Conservation (phyloP, 2,113 vertebrate genomes). For the Lophura nycthemera region DNA sequence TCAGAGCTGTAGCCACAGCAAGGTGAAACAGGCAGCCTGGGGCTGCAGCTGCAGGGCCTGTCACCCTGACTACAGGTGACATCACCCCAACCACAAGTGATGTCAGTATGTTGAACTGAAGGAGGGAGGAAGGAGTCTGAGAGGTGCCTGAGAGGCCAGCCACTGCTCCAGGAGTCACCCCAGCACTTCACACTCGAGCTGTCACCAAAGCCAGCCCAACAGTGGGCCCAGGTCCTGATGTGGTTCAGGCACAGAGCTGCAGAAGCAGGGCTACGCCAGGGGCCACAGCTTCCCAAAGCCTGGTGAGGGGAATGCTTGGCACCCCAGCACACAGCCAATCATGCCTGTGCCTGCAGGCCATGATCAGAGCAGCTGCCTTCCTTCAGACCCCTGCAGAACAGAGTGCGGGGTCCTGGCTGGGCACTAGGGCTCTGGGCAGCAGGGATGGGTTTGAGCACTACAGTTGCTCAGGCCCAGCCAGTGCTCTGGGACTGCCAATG, state of each 20-base stretch:
- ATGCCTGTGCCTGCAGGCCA: neutral
- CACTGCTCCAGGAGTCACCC: neutral
- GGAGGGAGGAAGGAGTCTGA: neutral
- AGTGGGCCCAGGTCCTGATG: neutral
- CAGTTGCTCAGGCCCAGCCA: neutral
- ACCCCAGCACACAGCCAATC: neutral
- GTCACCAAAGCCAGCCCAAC: neutral
- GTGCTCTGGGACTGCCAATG: neutral
- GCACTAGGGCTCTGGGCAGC: neutral
- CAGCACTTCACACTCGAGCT: neutral
- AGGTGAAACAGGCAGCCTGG: neutral
- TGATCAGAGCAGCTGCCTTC: neutral
- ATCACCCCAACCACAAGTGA: neutral
- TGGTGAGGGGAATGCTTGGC: neutral
- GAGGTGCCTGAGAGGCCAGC: neutral
- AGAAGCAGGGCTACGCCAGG: neutral
- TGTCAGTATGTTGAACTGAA: neutral
- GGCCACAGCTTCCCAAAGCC: neutral
- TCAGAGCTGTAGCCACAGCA: neutral
- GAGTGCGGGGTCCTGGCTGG: neutral
- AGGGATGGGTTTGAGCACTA: neutral
- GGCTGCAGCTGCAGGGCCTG: too few relatives aligned
- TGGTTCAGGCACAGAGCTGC: neutral
- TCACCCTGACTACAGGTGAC: neutral
- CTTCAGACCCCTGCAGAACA: neutral